Evolutionary conservation across 2,113 vertebrate genomes (phyloP).

Genomic region (Dipodomys merriami): DNA sequence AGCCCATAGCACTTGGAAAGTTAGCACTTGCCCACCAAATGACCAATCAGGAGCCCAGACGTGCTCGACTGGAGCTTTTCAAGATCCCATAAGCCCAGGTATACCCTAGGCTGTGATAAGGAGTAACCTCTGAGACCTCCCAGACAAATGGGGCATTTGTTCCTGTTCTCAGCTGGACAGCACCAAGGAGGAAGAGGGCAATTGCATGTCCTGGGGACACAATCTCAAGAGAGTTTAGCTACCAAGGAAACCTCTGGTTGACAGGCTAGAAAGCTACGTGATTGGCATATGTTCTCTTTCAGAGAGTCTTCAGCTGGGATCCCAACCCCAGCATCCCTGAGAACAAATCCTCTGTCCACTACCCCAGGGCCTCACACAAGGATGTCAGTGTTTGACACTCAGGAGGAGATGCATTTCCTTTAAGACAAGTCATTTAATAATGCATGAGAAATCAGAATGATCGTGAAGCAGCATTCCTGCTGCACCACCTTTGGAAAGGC

Average conservation of each 20-base stretch:
- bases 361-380: not conserved
- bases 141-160: too few species aligned
- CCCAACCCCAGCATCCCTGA: not conserved
- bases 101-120: not conserved
- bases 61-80: not conserved
- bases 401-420: not conserved
- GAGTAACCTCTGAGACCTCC: not conserved
- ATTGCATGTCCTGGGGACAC: not conserved
- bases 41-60: not conserved
- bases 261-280: not conserved
- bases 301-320: not conserved
- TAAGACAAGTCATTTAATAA: not conserved
- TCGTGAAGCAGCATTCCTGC: not conserved
- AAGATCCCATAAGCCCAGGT: not conserved
- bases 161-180: not conserved
- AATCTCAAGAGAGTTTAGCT: not conserved
- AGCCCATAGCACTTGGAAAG: not conserved
- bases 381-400: too few species aligned
- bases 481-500: not conserved
- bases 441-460: not conserved
- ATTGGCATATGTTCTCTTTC: not conserved
- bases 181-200: not conserved
- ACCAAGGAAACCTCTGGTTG: not conserved
- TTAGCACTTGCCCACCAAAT: too few species aligned
- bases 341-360: accelerated